Percentiles rank a stretch among this genome's conserved stretches.
Evolutionary conservation across 2,797 vertebrate species (phyloP).

Genomic region (Poeciliopsis paucimaculata): DNA sequence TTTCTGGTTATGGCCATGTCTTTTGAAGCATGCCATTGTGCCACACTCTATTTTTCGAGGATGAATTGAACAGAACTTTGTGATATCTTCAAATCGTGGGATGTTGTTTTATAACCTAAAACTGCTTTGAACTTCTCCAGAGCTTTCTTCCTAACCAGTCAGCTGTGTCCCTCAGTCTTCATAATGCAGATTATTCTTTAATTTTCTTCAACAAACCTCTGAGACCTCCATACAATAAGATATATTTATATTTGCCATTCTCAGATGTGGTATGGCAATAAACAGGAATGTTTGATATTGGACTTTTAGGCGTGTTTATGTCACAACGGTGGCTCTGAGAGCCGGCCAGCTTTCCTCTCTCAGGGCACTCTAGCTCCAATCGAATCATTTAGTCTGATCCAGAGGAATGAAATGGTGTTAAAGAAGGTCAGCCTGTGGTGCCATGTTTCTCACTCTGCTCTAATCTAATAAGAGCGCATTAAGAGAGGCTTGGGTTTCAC

Average conservation of each 20-base stretch:
- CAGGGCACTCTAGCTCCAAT: constrained; percentile 31
- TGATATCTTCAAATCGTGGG: background rate
- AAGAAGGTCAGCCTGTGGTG: constrained; percentile 61
- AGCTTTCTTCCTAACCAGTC: background rate
- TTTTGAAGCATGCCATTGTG: background rate
- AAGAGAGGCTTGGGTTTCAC: constrained; percentile 54
- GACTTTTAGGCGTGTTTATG: background rate
- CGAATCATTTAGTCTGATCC: constrained; percentile 66
- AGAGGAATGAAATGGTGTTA: constrained; percentile 64
- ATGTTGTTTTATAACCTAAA: background rate
- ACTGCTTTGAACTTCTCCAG: too few relatives aligned
- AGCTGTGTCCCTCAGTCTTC: background rate
- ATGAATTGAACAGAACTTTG: background rate
- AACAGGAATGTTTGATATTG: background rate
- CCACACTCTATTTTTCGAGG: background rate
- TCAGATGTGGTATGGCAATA: background rate
- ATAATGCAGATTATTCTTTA: background rate
- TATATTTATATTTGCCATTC: background rate
- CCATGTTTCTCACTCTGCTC: constrained; percentile 51
- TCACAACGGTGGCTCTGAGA: constrained; percentile 8
- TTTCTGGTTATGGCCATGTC: background rate
- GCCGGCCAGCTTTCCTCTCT: constrained; percentile 22
- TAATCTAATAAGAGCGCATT: constrained; percentile 63
- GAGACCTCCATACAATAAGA: background rate
- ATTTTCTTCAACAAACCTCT: background rate